A percentile compares a stretch with the other conserved stretches of the same genome.
Evolutionary conservation across 2,888 invertebrate genomes (phyloP).

Genomic region (Prosopocoilus inquinatus): DNA sequence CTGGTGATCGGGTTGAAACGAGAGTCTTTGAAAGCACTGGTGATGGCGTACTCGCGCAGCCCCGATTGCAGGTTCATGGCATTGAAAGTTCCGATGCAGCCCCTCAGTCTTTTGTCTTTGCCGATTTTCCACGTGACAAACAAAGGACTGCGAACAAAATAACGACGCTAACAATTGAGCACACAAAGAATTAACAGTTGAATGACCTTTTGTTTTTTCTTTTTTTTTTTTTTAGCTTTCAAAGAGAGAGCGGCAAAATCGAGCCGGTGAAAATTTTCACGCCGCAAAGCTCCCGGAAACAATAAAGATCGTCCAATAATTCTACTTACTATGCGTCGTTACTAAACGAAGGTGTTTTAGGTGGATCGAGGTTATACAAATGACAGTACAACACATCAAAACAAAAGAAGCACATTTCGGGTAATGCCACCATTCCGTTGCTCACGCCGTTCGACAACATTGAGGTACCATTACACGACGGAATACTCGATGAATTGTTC

Average conservation of each 20-base stretch:
- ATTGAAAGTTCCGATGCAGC: slow-evolving; percentile 99
- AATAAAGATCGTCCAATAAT: slow-evolving; percentile 15
- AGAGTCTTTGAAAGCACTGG: slow-evolving; percentile 97
- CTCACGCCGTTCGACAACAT: slow-evolving; percentile 46
- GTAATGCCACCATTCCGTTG: slow-evolving; percentile 69
- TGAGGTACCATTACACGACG: slow-evolving; percentile 45
- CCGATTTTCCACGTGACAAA: slow-evolving; percentile 99
- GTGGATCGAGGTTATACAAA: slow-evolving; percentile 89
- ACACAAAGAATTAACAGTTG: slow-evolving; percentile 39
- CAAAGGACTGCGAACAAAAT: slow-evolving; percentile 71
- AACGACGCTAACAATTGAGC: slow-evolving; percentile 2
- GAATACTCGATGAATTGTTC: slow-evolving; percentile 58
- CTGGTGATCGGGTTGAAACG: slow-evolving; percentile 89
- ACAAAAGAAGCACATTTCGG: slow-evolving; percentile 99
- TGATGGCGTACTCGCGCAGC: slow-evolving; percentile 93
- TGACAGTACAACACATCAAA: slow-evolving; percentile 97
- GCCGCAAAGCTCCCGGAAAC: background rate
- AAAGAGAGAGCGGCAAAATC: background rate
- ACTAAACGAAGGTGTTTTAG: slow-evolving; percentile 87
- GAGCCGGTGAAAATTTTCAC: slow-evolving; percentile 8
- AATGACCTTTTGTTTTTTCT: slow-evolving; percentile 37
- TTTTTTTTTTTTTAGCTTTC: background rate
- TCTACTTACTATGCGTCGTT: slow-evolving; percentile 91
- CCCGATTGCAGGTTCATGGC: slow-evolving; percentile 94
- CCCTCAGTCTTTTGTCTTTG: slow-evolving; percentile 89